phyloP scores from a whole-genome alignment of 2,888 invertebrate species.

The Chrysopilus asiliformis region DNA sequence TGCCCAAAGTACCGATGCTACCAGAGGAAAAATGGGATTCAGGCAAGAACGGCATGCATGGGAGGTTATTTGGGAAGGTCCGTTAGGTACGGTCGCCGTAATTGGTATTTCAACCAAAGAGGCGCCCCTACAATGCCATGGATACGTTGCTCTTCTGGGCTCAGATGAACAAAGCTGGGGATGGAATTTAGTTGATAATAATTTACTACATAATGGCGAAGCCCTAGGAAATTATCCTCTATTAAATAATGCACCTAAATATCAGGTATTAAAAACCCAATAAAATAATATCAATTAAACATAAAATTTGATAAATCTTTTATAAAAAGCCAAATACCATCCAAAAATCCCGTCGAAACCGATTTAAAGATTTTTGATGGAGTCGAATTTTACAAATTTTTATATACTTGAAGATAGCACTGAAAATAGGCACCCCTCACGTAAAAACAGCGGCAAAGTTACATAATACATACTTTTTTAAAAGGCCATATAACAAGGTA shows the following conservation, averaged over 20 bases:
- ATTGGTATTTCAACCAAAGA: conserved; percentile 92
- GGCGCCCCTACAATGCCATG: conserved; percentile 83
- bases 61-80: conserved; percentile 98
- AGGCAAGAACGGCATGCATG: conserved; percentile 87
- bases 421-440: too few species aligned
- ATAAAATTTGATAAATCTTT: too few species aligned
- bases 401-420: too few species aligned
- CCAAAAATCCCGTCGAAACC: too few species aligned
- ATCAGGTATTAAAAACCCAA: too few species aligned
- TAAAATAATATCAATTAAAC: too few species aligned
- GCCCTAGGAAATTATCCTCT: conserved; percentile 88
- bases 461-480: too few species aligned
- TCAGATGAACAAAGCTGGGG: conserved; percentile 98
- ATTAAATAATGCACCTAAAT: conserved; percentile 92
- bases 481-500: too few species aligned
- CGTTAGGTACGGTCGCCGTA: conserved; percentile 94
- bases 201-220: conserved; percentile 90
- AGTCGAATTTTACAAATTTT: too few species aligned
- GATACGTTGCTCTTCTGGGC: conserved; percentile 89
- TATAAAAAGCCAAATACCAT: too few species aligned
- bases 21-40: conserved; percentile 81
- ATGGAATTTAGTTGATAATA: conserved; percentile 98
- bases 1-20: conserved; percentile 96
- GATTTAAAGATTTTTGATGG: too few species aligned
- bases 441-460: too few species aligned